These are phyloP conservation scores for Schizaphis graminum DNA, from an alignment of 2,888 invertebrate species.

Conservation along the genomic window DNA sequence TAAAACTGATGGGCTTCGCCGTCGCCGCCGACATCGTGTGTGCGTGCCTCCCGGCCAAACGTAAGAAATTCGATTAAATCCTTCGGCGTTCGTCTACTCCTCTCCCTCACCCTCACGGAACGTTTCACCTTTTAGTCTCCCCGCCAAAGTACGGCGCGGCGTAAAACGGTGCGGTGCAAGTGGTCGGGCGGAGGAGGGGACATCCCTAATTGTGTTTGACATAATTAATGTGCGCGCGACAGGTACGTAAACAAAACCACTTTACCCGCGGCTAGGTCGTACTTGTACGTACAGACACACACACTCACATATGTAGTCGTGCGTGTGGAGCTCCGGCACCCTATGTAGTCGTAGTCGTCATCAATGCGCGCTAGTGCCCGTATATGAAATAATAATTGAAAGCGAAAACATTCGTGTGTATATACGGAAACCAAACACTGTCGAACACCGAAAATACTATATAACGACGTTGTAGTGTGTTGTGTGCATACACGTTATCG, in stretches of 20 bases:
- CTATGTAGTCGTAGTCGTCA: neutral
- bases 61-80: slow-evolving; percentile 64
- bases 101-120: neutral
- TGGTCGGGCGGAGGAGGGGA: neutral
- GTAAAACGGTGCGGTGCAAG: neutral
- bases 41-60: slow-evolving; percentile 43
- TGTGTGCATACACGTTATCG: slow-evolving; percentile 27
- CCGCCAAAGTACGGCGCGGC: neutral
- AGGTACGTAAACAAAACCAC: slow-evolving; percentile 60
- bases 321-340: neutral
- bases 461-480: neutral
- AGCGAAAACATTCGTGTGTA: slow-evolving; percentile 43
- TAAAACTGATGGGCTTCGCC: slow-evolving; percentile 32
- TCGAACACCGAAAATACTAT: slow-evolving; percentile 31
- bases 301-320: neutral
- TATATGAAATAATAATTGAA: slow-evolving; percentile 60
- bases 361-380: neutral
- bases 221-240: slow-evolving; percentile 61
- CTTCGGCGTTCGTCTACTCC: neutral
- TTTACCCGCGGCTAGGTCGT: slow-evolving; percentile 26
- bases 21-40: slow-evolving; percentile 9
- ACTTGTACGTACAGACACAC: neutral
- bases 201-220: slow-evolving; percentile 64
- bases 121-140: slow-evolving; percentile 33
- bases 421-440: slow-evolving; percentile 20